Evolutionary conservation across 1,140 invertebrate species (phyloP).

Genomic region (Lasaia peninsularis): DNA sequence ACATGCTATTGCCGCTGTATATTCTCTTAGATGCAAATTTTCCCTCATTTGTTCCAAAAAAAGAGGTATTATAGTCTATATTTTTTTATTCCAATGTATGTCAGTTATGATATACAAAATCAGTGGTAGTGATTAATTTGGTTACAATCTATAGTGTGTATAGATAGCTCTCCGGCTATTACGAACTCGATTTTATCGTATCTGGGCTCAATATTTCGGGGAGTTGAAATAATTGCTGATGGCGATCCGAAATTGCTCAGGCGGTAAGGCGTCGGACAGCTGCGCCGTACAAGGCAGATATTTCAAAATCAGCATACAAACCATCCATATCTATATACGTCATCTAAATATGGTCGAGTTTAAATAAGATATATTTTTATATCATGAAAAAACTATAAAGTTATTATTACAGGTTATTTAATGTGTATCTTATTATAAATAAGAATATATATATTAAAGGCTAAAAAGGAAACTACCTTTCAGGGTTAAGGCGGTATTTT

Average conservation of each 20-base stretch:
- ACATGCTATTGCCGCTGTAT: too few species aligned
- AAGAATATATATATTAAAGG: too few species aligned
- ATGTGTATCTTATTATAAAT: too few species aligned
- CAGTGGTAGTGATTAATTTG: too few species aligned
- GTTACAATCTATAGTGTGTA: too few species aligned
- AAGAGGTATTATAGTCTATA: too few species aligned
- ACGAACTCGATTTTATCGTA: slow-evolving; percentile 43
- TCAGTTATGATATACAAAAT: too few species aligned
- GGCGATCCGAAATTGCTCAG: slow-evolving; percentile 49
- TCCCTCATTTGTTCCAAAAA: too few species aligned
- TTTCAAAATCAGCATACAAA: slow-evolving; percentile 26
- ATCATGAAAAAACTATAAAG: not conserved
- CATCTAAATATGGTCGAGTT: not conserved
- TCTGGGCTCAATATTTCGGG: slow-evolving; percentile 58
- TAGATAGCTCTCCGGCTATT: not conserved
- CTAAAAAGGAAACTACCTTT: too few species aligned
- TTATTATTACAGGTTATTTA: not conserved
- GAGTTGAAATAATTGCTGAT: slow-evolving; percentile 58
- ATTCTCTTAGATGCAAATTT: too few species aligned
- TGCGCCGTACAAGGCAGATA: slow-evolving; percentile 39
- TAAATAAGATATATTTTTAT: not conserved
- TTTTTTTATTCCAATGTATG: too few species aligned
- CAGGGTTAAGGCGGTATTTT: too few species aligned
- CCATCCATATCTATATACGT: slow-evolving; percentile 10
- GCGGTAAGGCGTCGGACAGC: slow-evolving; percentile 54